Conservation (phyloP, 2,888 invertebrate genomes). For the Therioaphis trifolii region DNA sequence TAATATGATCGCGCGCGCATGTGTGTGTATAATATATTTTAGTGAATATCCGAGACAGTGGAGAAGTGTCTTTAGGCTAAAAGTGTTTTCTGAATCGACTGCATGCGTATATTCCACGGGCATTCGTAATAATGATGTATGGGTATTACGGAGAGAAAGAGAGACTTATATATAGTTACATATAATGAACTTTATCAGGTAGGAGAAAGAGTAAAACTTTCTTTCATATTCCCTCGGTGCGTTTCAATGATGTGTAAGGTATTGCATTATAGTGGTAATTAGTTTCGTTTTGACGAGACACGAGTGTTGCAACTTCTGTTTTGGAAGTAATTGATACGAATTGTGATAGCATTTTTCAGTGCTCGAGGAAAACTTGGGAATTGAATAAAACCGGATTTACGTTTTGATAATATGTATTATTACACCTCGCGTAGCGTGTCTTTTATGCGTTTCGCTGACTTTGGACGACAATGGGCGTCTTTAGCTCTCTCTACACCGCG, state of each 20-base stretch:
- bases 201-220: constrained; percentile 22
- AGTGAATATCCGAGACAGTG: too few species aligned
- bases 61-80: too few species aligned
- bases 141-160: too few species aligned
- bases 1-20: too few species aligned
- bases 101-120: too few species aligned
- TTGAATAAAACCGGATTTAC: constrained; percentile 46
- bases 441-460: not conserved
- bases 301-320: constrained; percentile 23
- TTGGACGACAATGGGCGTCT: not conserved
- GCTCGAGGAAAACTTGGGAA: not conserved
- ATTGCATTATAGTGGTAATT: not conserved
- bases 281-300: constrained; percentile 43
- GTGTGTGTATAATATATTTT: too few species aligned
- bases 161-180: too few species aligned
- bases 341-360: constrained; percentile 19
- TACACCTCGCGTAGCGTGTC: not conserved
- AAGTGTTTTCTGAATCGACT: too few species aligned
- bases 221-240: not conserved
- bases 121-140: too few species aligned
- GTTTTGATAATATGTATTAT: constrained; percentile 1
- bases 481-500: not conserved
- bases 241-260: not conserved
- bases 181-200: constrained; percentile 25
- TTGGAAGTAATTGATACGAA: constrained; percentile 34